phyloP scores from a whole-genome alignment of 1,140 invertebrate species.

The Drosophila nikananu region DNA sequence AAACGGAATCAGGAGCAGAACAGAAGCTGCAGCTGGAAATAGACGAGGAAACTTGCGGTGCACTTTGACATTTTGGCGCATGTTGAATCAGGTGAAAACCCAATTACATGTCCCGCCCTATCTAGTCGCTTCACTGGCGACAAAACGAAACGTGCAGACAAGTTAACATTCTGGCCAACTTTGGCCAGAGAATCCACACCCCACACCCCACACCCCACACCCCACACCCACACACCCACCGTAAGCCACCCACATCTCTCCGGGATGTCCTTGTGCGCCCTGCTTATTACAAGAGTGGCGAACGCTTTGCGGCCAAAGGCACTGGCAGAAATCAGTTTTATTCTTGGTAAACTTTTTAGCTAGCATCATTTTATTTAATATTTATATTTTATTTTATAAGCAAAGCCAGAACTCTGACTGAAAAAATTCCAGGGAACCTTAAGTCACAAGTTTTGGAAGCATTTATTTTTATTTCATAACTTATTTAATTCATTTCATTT shows the following conservation, averaged over 20 bases:
- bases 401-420: no score
- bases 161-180: slow-evolving; percentile 75
- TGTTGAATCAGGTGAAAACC: slow-evolving; percentile 80
- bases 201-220: not conserved
- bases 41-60: slow-evolving; percentile 59
- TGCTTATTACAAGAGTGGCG: slow-evolving; percentile 61
- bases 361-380: no score
- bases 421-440: no score
- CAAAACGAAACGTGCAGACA: slow-evolving; percentile 71
- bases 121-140: slow-evolving; percentile 63
- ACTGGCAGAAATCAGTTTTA: not conserved
- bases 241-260: slow-evolving; percentile 9
- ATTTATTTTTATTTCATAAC: no score
- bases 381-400: no score
- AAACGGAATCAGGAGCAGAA: not conserved
- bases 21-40: slow-evolving; percentile 11
- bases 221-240: no score
- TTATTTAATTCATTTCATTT: no score
- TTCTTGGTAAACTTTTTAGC: no score
- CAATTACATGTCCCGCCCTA: slow-evolving; percentile 74
- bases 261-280: slow-evolving; percentile 32
- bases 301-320: slow-evolving; percentile 41
- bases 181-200: slow-evolving; percentile 39
- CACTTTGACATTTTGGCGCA: slow-evolving; percentile 77
- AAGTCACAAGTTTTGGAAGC: no score